Evolutionary conservation across 1,140 invertebrate species (phyloP).

Genomic region (Sarcophaga peregrina): DNA sequence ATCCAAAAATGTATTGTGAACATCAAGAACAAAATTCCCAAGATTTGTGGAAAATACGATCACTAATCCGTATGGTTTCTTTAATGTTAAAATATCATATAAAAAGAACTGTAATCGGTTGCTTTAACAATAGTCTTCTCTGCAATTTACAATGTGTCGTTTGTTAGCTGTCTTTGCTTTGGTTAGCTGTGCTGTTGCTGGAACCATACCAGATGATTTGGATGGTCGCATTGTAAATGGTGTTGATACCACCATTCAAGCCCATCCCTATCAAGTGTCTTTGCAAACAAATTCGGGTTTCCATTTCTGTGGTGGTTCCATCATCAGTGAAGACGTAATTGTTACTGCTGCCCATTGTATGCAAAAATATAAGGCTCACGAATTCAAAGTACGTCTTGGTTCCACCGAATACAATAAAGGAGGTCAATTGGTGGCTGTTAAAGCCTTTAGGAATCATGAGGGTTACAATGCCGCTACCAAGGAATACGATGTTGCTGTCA

Average conservation of each 20-base stretch:
- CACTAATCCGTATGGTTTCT: neutral
- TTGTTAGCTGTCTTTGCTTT: constrained; percentile 45
- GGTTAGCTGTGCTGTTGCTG: constrained; percentile 34
- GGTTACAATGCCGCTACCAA: constrained; percentile 52
- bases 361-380: constrained; percentile 48
- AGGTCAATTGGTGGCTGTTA: constrained; percentile 52
- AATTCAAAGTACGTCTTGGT: constrained; percentile 56
- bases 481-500: constrained; percentile 68
- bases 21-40: neutral
- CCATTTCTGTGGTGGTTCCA: constrained; percentile 71
- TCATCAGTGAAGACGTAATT: constrained; percentile 64
- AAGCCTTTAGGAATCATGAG: constrained; percentile 52
- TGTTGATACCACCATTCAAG: constrained; percentile 47
- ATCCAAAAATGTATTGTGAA: neutral
- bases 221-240: constrained; percentile 56
- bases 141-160: constrained; percentile 49
- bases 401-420: constrained; percentile 50
- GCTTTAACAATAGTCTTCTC: constrained; percentile 15
- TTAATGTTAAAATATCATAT: no score
- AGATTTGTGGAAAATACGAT: neutral
- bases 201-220: constrained; percentile 46
- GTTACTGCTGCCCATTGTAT: constrained; percentile 74
- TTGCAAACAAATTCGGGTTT: constrained; percentile 51
- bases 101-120: constrained; percentile 30
- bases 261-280: constrained; percentile 53